Conservation (phyloP, 1,140 invertebrate genomes). For the Nasonia longicornis region DNA sequence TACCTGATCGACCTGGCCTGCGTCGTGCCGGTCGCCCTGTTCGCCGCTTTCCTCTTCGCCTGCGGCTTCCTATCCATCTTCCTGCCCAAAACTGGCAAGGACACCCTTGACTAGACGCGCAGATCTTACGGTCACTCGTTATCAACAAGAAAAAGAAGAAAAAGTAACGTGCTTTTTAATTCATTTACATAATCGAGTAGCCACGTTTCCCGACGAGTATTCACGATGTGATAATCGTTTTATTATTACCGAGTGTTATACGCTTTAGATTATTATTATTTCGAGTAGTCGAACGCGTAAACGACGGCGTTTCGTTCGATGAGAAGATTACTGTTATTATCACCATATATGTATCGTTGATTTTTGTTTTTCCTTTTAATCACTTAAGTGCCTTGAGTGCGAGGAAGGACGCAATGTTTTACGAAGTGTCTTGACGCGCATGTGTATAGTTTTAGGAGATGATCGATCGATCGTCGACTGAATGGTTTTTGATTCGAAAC, state of each 20-base stretch:
- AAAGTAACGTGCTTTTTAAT: neutral
- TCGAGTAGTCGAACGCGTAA: neutral
- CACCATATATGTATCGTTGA: neutral
- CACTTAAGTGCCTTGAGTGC: too few species aligned
- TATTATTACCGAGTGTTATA: neutral
- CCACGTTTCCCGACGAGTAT: slow-evolving; percentile 27
- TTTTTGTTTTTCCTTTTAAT: neutral
- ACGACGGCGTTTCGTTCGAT: neutral
- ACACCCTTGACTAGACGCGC: slow-evolving; percentile 72
- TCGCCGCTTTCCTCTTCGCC: slow-evolving; percentile 76
- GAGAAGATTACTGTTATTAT: neutral
- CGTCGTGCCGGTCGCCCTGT: slow-evolving; percentile 76
- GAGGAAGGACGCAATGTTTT: neutral
- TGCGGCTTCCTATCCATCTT: slow-evolving; percentile 77
- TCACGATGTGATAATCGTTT: slow-evolving; percentile 38
- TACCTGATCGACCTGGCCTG: slow-evolving; percentile 81
- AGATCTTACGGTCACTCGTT: neutral
- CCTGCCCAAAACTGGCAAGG: slow-evolving; percentile 76
- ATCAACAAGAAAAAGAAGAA: neutral
- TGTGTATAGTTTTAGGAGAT: neutral
- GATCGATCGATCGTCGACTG: neutral
- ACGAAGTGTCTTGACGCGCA: neutral
- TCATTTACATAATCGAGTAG: neutral
- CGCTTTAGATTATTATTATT: neutral
- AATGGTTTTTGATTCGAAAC: neutral